Percentiles rank a stretch among this genome's conserved stretches.
phyloP scores from a whole-genome alignment of 2,113 vertebrate genomes.

The Ardeotis arabs region DNA sequence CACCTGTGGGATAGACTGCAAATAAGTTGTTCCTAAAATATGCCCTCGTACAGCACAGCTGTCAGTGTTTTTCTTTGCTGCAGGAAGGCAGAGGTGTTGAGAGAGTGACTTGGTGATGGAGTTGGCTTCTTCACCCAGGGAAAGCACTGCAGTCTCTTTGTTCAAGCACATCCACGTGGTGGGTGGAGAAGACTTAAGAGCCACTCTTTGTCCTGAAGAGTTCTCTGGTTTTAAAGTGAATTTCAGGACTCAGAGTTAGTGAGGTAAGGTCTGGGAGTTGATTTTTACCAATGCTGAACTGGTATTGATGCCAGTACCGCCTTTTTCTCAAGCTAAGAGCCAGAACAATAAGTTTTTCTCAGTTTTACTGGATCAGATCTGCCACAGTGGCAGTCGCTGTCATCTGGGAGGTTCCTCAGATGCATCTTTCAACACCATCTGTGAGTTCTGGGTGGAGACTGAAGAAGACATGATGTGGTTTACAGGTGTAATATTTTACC shows the following conservation, averaged over 20 bases:
- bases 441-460: neutral
- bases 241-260: neutral
- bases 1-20: conserved; percentile 8
- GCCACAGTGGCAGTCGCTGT: fast-evolving
- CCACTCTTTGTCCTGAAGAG: neutral
- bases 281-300: neutral
- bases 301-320: neutral
- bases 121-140: neutral
- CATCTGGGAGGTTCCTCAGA: neutral
- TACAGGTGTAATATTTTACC: neutral
- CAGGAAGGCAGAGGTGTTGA: neutral
- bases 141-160: neutral
- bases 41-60: neutral
- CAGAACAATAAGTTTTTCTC: neutral
- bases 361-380: neutral
- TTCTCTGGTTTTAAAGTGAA: neutral
- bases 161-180: neutral
- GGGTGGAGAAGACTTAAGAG: neutral
- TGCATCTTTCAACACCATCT: neutral
- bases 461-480: neutral
- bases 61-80: conserved; percentile 14
- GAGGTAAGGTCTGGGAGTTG: neutral
- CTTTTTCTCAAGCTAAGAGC: neutral
- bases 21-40: conserved; percentile 24
- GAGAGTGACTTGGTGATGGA: neutral